phyloP scores from a whole-genome alignment of 1,140 invertebrate genomes.

The Monomorium pharaonis region DNA sequence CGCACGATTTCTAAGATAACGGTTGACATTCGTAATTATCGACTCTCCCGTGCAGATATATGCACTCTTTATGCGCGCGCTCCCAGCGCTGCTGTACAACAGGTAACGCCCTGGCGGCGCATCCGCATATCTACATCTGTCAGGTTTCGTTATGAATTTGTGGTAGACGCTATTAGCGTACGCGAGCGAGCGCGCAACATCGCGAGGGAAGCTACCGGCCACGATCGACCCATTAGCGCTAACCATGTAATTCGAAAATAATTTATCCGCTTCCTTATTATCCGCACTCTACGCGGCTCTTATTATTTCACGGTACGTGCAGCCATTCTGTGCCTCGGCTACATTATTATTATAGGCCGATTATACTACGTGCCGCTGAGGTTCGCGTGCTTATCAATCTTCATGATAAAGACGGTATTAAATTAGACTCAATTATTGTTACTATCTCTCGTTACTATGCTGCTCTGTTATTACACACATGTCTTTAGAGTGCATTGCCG shows the following conservation, averaged over 20 bases:
- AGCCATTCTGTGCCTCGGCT: slow-evolving; percentile 23
- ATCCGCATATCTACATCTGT: slow-evolving; percentile 47
- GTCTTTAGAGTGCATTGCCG: slow-evolving; percentile 14
- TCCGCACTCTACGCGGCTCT: slow-evolving; percentile 37
- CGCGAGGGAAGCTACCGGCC: slow-evolving; percentile 39
- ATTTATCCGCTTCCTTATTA: slow-evolving; percentile 60
- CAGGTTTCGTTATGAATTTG: slow-evolving; percentile 45
- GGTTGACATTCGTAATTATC: slow-evolving; percentile 81
- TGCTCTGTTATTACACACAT: slow-evolving; percentile 21
- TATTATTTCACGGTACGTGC: slow-evolving; percentile 51
- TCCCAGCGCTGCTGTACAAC: neutral
- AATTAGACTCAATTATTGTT: slow-evolving; percentile 55
- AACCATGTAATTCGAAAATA: slow-evolving; percentile 60
- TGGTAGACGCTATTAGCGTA: neutral
- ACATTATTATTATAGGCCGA: slow-evolving; percentile 46
- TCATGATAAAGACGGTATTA: slow-evolving; percentile 51
- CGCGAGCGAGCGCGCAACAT: neutral
- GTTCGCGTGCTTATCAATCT: slow-evolving; percentile 49
- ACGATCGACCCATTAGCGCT: slow-evolving; percentile 54
- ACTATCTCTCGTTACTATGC: neutral
- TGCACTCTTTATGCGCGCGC: slow-evolving; percentile 71
- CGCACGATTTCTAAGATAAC: slow-evolving; percentile 85
- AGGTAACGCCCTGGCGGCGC: slow-evolving; percentile 39
- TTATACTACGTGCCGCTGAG: slow-evolving; percentile 29
- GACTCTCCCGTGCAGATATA: slow-evolving; percentile 70